Percentiles rank a stretch among this genome's conserved stretches.
Evolutionary conservation across 1,140 invertebrate species (phyloP).

Genomic region (Mactra quadrangularis): DNA sequence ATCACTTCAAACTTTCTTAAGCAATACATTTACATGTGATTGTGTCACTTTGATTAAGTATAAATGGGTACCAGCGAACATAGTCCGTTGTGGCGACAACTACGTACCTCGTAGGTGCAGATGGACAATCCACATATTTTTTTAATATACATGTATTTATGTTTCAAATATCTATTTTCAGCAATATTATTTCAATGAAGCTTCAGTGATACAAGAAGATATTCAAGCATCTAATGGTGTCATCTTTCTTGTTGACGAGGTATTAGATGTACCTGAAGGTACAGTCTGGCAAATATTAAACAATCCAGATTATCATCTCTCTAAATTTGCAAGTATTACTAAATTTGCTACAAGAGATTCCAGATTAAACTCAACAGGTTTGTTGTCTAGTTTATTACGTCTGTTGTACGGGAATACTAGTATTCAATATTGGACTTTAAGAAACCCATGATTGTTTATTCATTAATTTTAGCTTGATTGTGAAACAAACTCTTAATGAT

Average conservation of each 20-base stretch:
- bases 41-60: too few species aligned
- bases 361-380: background rate
- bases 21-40: too few species aligned
- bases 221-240: conserved; percentile 63
- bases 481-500: too few species aligned
- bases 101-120: too few species aligned
- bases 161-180: conserved; percentile 27
- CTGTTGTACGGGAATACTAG: background rate
- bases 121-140: too few species aligned
- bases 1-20: too few species aligned
- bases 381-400: background rate
- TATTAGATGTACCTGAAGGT: conserved; percentile 68
- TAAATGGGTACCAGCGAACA: too few species aligned
- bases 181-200: conserved; percentile 65
- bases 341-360: conserved; percentile 15
- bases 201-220: conserved; percentile 56
- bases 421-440: background rate
- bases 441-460: too few species aligned
- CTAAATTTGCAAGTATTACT: conserved; percentile 52
- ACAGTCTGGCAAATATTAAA: conserved; percentile 62
- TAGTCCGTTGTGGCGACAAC: too few species aligned
- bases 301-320: conserved; percentile 61
- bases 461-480: too few species aligned
- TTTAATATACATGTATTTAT: too few species aligned
- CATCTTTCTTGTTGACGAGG: conserved; percentile 64